Base-by-base conservation (phyloP, 2,113 vertebrate species). In the Morone chrysops region DNA sequence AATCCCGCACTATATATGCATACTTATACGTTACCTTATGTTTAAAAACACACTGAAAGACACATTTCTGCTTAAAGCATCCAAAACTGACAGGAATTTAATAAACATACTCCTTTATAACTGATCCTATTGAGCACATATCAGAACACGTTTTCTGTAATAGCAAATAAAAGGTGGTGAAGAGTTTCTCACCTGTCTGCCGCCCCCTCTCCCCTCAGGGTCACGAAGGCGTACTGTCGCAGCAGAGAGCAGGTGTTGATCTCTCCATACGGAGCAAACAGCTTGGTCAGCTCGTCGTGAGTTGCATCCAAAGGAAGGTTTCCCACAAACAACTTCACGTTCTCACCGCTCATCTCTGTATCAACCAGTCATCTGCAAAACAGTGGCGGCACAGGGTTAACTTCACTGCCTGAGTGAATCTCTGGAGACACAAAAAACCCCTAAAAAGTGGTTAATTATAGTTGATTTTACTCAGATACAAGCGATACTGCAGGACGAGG, bases 171-270 rank as follows among this genome's bases (percentile, higher is more conserved):
- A 47, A 0, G 7, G 7, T 22, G 7, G 25, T 17, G 4, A 56
- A 3, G 1, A 7, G 43, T 1, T 41, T 31, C 16, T 43, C 89
- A 94, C 90, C 96, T 95, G 84, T 96, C 92, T 43, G 97, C 97
- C 61, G 96, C 95, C 38, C 96, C 97, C 47, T 96, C 95, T 77
- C 97, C 97, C 76, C 95, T 96, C 92, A 99, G 94, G 89, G 97
- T 97, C 65, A 99, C 96, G 91, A 98, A 99, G 38, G 97, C 97
- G 92, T 97, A 99, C 88, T 98, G 97, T 90, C 97, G 96, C 92
- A 98, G 96, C 83, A 98, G 93, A 68, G 96, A 97, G 93, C 97
- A 97, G 66, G 96, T 97, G 89, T 97, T 95, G 92, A 98, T 97
- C 65, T 96, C 95, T 83, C 97, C 97, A 50, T 96, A 92, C 45